A percentile compares a stretch with the other conserved stretches of the same genome.
Conservation (phyloP, 2,888 invertebrate species). For the Crepidodera aurea region DNA sequence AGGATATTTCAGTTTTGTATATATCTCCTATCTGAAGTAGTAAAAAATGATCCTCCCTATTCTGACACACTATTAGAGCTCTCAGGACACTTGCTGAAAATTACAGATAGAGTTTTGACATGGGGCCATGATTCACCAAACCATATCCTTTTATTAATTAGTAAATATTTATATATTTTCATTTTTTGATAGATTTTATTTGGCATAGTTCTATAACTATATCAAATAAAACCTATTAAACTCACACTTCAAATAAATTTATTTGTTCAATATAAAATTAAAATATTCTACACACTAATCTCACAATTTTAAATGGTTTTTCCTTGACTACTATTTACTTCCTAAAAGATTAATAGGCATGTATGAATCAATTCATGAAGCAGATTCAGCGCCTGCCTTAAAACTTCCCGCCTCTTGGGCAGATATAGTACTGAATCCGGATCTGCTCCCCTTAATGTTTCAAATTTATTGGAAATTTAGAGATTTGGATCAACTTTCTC, state of each 20-base stretch:
- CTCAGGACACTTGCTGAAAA: conserved; percentile 75
- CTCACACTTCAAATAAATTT: too few relatives aligned
- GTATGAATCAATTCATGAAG: conserved; percentile 74
- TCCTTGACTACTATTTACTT: conserved; percentile 55
- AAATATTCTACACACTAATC: too few relatives aligned
- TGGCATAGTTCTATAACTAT: too few relatives aligned
- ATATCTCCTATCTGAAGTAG: conserved; percentile 69
- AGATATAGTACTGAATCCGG: conserved; percentile 78
- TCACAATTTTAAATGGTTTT: background rate
- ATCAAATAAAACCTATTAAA: too few relatives aligned
- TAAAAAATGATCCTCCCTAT: conserved; percentile 62
- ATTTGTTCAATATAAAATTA: too few relatives aligned
- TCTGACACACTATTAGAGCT: conserved; percentile 67
- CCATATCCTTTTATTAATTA: conserved; percentile 54
- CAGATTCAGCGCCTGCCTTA: conserved; percentile 70
- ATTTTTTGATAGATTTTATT: background rate
- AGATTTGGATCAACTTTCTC: conserved; percentile 75
- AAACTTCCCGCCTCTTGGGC: conserved; percentile 75
- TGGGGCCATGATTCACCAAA: conserved; percentile 81
- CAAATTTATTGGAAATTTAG: conserved; percentile 84
- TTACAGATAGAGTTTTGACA: conserved; percentile 79
- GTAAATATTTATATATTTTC: background rate
- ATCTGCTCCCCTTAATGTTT: conserved; percentile 80
- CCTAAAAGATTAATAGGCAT: conserved; percentile 76
- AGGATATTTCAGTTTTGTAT: conserved; percentile 80